Conservation (phyloP, 2,888 invertebrate genomes). For the Phorcus lineatus region DNA sequence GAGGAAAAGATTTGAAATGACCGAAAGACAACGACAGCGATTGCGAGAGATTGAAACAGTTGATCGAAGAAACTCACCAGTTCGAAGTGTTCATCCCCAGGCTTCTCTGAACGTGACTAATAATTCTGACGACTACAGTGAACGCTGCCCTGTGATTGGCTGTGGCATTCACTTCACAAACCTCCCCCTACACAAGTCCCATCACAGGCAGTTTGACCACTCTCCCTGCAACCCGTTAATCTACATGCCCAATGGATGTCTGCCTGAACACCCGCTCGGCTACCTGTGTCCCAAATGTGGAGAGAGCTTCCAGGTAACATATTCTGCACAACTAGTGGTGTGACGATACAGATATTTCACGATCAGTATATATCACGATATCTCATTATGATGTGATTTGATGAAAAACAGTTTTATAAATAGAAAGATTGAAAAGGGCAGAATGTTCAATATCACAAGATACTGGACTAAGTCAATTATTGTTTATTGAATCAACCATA, state of each 20-base stretch:
- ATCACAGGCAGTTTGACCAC: conserved; percentile 47
- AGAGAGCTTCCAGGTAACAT: conserved; percentile 42
- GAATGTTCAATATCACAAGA: too few relatives aligned
- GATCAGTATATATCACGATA: too few relatives aligned
- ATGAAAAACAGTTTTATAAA: too few relatives aligned
- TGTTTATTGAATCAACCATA: too few relatives aligned
- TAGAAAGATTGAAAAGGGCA: too few relatives aligned
- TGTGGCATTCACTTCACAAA: conserved; percentile 49
- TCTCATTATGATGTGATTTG: too few relatives aligned
- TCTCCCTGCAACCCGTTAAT: conserved; percentile 55
- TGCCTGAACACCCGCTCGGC: conserved; percentile 34
- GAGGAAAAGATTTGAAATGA: not conserved
- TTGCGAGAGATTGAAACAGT: not conserved
- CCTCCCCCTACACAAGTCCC: conserved; percentile 37
- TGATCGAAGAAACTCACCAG: not conserved
- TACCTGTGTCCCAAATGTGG: conserved; percentile 55
- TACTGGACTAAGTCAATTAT: too few relatives aligned
- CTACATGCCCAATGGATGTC: conserved; percentile 39
- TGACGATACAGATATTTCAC: too few relatives aligned
- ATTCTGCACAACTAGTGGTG: too few relatives aligned
- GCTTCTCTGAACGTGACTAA: not conserved
- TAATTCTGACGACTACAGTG: conserved; percentile 3
- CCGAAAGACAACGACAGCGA: not conserved
- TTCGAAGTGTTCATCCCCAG: not conserved
- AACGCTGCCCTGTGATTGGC: conserved; percentile 45